Percentiles rank a stretch among this genome's conserved stretches.
Evolutionary conservation across 2,113 vertebrate genomes (phyloP).

Genomic region (Rostratula benghalensis): DNA sequence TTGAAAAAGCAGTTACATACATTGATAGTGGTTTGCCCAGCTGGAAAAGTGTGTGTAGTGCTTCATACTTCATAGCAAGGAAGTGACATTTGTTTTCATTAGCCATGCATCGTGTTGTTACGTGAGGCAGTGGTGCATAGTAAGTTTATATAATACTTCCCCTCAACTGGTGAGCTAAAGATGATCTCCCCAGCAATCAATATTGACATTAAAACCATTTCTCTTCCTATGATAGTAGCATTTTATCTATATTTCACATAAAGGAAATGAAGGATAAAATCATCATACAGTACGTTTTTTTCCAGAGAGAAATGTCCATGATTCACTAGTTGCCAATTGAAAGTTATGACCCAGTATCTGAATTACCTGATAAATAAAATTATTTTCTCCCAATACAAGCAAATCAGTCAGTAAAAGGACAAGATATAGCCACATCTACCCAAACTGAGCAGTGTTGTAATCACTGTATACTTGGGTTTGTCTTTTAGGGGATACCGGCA

Average conservation of each 20-base stretch:
- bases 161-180: background rate
- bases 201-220: background rate
- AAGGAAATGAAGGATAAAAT: background rate
- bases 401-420: background rate
- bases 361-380: background rate
- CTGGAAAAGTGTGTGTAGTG: constrained; percentile 10
- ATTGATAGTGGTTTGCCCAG: background rate
- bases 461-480: background rate
- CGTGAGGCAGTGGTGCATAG: background rate
- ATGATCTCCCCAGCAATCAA: background rate
- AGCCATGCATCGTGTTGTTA: background rate
- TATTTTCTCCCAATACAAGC: background rate
- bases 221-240: background rate
- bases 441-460: background rate
- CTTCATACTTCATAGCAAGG: background rate
- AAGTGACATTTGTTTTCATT: constrained; percentile 31
- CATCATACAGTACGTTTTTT: background rate
- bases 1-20: background rate
- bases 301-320: background rate
- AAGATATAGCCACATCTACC: background rate
- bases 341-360: background rate
- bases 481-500: background rate
- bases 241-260: background rate
- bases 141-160: background rate
- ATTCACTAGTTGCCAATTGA: background rate